Evolutionary conservation across 2,113 vertebrate genomes (phyloP), one percentile per base, ranked within the genome.

Genomic region (Arenaria interpres): DNA sequence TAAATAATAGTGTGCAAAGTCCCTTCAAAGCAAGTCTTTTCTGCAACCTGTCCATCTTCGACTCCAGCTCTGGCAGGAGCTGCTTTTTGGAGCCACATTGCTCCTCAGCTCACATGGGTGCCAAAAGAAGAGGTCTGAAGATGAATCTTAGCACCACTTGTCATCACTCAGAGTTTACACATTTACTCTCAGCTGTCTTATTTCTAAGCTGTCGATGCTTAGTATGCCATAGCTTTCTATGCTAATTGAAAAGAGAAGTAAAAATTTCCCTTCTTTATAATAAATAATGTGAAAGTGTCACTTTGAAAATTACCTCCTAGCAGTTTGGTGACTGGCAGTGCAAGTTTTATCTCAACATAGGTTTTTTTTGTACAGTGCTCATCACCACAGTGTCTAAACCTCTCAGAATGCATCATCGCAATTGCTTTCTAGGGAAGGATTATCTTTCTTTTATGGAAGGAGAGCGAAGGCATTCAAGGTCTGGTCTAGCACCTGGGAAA

Each of bases 91-190:
- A 56, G 56, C 41, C 73, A 15, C 35, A 6, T n/a, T 80, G 25
- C 23, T 80, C 28, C 54, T 76, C 76, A 69, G 30, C 5, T 2
- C 37, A 12, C 0, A 0, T 24, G 14, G 19, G 16, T 60, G 30
- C 27, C 63, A 51, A 53, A 76, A 35, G n/a, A 71, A 83, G 53
- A 76, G 12, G 23, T 41, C 16, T 56, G 72, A 77, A 10, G n/a
- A 12, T 12, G 50, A 16, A 27, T 48, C 24, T 35, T 75, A 59
- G 66, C 39, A 35, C 10, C 0, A 0, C 2, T 0, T 30, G 46
- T 7, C 24, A 48, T 33, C 64, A 23, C 35, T 35, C 33, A 14
- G 22, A 37, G 14, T 48, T 74, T 30, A 15, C 9, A 48, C 0
- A 0, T 74, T 57, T 54, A 17, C 13, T 72, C 3, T 6, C 73